Conservation (phyloP, 2,113 vertebrate genomes). For the Oreochromis aureus region DNA sequence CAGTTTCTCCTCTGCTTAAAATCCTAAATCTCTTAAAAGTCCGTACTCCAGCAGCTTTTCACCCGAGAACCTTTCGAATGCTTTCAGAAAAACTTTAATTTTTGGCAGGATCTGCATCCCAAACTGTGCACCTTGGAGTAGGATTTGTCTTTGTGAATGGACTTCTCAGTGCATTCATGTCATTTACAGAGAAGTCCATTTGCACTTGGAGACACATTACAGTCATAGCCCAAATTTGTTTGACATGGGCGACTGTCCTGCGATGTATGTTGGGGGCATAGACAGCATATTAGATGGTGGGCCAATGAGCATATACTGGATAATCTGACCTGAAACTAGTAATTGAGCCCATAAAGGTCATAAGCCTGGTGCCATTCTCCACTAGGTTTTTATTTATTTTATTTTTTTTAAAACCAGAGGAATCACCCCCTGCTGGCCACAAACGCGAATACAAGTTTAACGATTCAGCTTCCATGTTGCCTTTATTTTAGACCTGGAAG, state of each 20-base stretch:
- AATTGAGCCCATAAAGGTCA: neutral
- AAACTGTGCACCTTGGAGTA: neutral
- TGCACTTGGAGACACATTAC: neutral
- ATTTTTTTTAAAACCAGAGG: neutral
- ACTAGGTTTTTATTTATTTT: neutral
- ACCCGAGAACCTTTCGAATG: neutral
- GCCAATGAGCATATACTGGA: neutral
- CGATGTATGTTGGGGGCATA: fast-evolving
- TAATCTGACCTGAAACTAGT: neutral
- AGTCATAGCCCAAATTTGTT: neutral
- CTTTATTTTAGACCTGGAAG: neutral
- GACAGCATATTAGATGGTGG: neutral
- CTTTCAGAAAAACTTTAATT: neutral
- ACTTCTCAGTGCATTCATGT: neutral
- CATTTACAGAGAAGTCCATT: neutral
- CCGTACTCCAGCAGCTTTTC: neutral
- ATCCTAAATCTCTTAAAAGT: neutral
- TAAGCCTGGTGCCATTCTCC: neutral
- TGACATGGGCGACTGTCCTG: neutral
- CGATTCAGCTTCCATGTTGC: neutral
- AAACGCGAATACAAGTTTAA: neutral
- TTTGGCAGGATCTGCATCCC: neutral
- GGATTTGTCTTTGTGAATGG: neutral
- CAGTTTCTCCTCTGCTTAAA: neutral
- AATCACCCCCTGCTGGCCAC: neutral